These are phyloP conservation scores for Tetranychus cinnabarinus DNA, from an alignment of 1,140 invertebrate species.

Conservation along the genomic window DNA sequence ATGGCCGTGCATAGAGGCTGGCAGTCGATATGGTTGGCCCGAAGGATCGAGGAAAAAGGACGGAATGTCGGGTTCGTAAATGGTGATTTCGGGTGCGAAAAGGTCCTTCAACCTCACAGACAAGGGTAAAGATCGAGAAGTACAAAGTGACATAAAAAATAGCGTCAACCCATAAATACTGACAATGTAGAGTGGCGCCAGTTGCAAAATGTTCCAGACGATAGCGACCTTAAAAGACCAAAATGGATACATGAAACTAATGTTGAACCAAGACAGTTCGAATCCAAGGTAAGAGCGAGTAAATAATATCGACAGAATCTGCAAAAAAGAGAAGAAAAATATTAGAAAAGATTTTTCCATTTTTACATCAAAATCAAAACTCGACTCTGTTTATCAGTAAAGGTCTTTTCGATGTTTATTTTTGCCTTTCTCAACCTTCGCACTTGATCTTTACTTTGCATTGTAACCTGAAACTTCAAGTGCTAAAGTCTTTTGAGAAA, in stretches of 20 bases:
- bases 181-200: slow-evolving; percentile 45
- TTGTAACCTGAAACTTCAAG: no score
- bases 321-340: background rate
- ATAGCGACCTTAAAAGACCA: slow-evolving; percentile 53
- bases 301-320: slow-evolving; percentile 48
- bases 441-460: no score
- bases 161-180: background rate
- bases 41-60: background rate
- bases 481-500: no score
- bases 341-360: background rate
- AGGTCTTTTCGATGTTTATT: no score
- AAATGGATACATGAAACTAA: slow-evolving; percentile 30
- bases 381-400: no score
- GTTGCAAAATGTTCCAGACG: slow-evolving; percentile 45
- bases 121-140: background rate
- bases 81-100: background rate
- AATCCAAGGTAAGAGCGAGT: slow-evolving; percentile 47
- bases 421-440: no score
- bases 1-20: slow-evolving; percentile 8
- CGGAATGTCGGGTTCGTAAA: background rate
- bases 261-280: slow-evolving; percentile 37
- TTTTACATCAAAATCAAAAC: no score
- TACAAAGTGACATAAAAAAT: background rate
- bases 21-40: background rate
- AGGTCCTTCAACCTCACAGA: background rate